phyloP scores from a whole-genome alignment of 2,797 vertebrate genomes.

The Florisuga fusca region DNA sequence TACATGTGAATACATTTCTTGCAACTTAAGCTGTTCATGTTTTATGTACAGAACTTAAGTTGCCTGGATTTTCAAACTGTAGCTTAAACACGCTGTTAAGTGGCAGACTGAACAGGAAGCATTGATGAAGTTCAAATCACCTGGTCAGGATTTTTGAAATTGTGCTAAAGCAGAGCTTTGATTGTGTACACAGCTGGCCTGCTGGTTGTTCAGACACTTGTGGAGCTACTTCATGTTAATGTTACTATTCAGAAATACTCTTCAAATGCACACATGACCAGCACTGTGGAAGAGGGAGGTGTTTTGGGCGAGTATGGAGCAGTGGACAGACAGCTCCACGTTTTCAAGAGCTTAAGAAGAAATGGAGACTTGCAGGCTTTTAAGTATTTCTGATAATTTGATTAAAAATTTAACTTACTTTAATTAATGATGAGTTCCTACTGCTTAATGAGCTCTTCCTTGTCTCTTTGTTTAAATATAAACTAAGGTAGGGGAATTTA shows the following conservation, averaged over 20 bases:
- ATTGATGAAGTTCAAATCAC: background rate
- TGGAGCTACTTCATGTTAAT: background rate
- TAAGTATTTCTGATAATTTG: background rate
- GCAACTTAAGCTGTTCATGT: background rate
- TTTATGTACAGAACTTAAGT: background rate
- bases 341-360: background rate
- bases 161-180: background rate
- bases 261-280: rapidly evolving
- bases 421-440: background rate
- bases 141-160: background rate
- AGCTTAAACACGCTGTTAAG: background rate
- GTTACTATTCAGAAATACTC: background rate
- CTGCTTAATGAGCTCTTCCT: background rate
- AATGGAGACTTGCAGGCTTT: background rate
- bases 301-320: background rate
- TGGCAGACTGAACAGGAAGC: background rate
- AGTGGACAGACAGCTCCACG: background rate
- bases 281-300: background rate
- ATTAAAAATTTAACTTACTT: background rate
- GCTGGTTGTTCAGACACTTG: background rate
- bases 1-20: background rate
- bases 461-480: background rate
- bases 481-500: background rate
- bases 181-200: background rate
- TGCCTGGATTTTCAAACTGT: background rate